A percentile compares a stretch with the other conserved stretches of the same genome.
phyloP scores from a whole-genome alignment of 2,888 invertebrate species.

The Drosophila seclusa region DNA sequence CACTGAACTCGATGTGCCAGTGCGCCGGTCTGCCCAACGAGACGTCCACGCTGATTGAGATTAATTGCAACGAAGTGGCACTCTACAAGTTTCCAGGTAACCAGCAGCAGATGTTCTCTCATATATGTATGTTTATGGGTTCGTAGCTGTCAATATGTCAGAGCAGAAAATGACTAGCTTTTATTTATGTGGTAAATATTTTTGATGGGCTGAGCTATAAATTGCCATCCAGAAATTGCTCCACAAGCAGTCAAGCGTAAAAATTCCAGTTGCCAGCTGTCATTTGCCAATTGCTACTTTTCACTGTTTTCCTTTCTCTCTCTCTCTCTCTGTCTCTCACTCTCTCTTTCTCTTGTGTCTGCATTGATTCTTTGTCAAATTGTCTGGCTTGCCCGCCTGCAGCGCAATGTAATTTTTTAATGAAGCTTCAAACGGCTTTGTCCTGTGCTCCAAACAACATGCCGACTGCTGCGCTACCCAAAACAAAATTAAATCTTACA shows the following conservation, averaged over 20 bases:
- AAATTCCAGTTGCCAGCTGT: slow-evolving; percentile 31
- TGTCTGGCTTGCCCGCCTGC: slow-evolving; percentile 40
- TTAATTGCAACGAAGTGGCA: slow-evolving; percentile 85
- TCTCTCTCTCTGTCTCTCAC: background rate
- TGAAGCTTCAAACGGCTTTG: slow-evolving; percentile 75
- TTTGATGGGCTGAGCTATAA: slow-evolving; percentile 60
- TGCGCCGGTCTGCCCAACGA: slow-evolving; percentile 85
- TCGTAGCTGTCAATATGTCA: slow-evolving; percentile 60
- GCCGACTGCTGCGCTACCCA: slow-evolving; percentile 40
- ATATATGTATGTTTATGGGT: slow-evolving; percentile 9
- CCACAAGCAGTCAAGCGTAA: slow-evolving; percentile 39
- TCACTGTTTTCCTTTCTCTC: background rate
- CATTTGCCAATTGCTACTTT: slow-evolving; percentile 24
- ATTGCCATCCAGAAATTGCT: slow-evolving; percentile 37
- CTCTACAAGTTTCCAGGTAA: slow-evolving; percentile 85
- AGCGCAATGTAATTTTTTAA: slow-evolving; percentile 77
- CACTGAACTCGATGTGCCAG: slow-evolving; percentile 85
- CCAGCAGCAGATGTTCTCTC: background rate
- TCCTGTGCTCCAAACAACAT: slow-evolving; percentile 39
- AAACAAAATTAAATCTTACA: slow-evolving; percentile 81
- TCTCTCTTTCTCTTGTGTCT: background rate
- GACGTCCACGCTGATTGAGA: slow-evolving; percentile 85
- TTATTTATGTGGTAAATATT: slow-evolving; percentile 74
- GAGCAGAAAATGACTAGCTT: slow-evolving; percentile 53
- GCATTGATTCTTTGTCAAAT: background rate